Percentiles rank a stretch among this genome's conserved stretches.
These are phyloP conservation scores for Eulemur coronatus DNA, from an alignment of 2,797 vertebrate genomes.

Conservation along the genomic window DNA sequence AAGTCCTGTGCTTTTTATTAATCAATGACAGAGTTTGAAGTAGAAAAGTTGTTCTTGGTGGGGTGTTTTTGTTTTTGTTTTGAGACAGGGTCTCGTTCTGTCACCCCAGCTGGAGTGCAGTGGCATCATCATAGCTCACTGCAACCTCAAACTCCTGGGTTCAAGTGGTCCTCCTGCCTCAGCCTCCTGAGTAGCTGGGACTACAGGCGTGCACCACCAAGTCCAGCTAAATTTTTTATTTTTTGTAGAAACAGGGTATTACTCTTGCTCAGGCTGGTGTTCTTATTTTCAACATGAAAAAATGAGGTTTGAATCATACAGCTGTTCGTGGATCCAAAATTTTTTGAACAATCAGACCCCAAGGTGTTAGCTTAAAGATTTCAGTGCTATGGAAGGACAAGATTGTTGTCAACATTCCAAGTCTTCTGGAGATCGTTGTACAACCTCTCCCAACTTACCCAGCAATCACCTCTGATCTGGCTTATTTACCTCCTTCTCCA, in stretches of 20 bases:
- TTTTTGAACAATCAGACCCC: neutral
- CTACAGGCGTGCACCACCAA: no score
- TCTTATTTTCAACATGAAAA: neutral
- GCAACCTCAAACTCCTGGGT: no score
- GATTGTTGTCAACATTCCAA: neutral
- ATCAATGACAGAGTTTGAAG: neutral
- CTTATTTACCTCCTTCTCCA: neutral
- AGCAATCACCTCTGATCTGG: neutral
- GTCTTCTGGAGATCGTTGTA: neutral
- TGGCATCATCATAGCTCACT: no score
- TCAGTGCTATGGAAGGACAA: neutral
- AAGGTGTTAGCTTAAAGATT: neutral
- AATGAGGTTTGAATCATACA: neutral
- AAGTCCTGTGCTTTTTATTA: neutral
- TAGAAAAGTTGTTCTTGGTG: neutral
- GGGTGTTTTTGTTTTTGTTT: no score
- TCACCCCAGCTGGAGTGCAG: no score
- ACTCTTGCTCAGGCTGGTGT: neutral
- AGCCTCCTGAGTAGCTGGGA: no score
- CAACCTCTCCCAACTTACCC: neutral
- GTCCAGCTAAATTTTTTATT: no score
- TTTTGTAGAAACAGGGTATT: no score
- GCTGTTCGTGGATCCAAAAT: neutral
- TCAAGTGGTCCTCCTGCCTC: no score
- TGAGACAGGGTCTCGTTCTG: no score